Evolutionary conservation across 2,113 vertebrate species (phyloP), one percentile per base, ranked within the genome.

Genomic region (Cyanocitta stelleri): DNA sequence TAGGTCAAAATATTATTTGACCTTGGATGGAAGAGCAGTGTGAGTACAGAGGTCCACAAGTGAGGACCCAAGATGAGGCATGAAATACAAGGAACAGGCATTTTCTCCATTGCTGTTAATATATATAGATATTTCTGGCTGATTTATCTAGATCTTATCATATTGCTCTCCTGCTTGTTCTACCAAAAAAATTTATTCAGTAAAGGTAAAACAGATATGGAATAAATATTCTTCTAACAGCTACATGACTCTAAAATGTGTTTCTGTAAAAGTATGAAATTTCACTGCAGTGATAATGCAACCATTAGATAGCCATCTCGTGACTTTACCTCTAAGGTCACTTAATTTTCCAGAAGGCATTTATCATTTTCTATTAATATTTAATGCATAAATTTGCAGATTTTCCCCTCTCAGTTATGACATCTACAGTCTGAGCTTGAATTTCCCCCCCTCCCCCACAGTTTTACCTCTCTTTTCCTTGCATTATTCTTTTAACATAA

Each of bases 361-460:
- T 87, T 73, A 52, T 91, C 1, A 44, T 79, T 82, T 91, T 78
- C 19, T 74, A 10, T 63, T 93, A 52, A 61, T 87, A 87, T 75
- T 89, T 63, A 84, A 55, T 48, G 46, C 13, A 74, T 46, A 32
- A 82, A 68, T 9, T 62, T 15, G 8, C 52, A 72, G 32, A 75
- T 90, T 68, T 87, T 16, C 9, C 16, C 3, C 14, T 67, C 24
- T 67, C 21, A 55, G 37, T 69, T 44, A 66, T 9, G 16, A 54
- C 24, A 87, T n/a, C 19, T 77, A 22, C 54, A 58, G n/a, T 89
- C 48, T 72, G 48, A 55, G 6, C 13, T 66, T 32, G 6, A 59
- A 1, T 46, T 51, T 62, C 39, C 39, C 39, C 12, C 39, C 39
- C 39, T 2, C 8, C 22, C 3, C 11, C 26, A 5, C 2, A 1